Conservation (phyloP, 2,797 vertebrate species). For the Phalanger gymnotis region DNA sequence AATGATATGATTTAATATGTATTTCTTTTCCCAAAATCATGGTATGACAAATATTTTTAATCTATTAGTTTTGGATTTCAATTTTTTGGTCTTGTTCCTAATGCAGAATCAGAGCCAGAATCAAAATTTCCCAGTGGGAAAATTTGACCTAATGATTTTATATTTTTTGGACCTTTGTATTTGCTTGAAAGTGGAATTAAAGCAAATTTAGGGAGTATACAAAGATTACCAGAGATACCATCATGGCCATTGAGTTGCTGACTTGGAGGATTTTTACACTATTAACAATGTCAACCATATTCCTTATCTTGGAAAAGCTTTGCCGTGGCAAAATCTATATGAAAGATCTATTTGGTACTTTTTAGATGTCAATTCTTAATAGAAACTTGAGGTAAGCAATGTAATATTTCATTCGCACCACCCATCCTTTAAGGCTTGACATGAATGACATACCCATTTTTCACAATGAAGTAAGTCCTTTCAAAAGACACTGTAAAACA, state of each 20-base stretch:
- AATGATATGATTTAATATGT: background rate
- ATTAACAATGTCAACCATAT: conserved; percentile 64
- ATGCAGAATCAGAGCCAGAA: background rate
- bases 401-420: conserved; percentile 49
- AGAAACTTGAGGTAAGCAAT: conserved; percentile 61
- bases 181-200: background rate
- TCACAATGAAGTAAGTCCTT: conserved; percentile 68
- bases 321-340: conserved; percentile 63
- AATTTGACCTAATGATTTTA: background rate
- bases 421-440: conserved; percentile 63
- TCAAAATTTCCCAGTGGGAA: background rate
- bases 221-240: background rate
- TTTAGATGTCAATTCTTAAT: conserved; percentile 64
- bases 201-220: background rate
- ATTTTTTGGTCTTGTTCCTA: background rate
- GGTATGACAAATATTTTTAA: background rate
- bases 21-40: background rate
- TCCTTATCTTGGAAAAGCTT: conserved; percentile 72
- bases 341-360: conserved; percentile 67
- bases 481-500: conserved; percentile 33
- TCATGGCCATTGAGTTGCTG: background rate
- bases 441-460: conserved; percentile 69
- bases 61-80: background rate
- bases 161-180: background rate
- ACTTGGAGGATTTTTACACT: conserved; percentile 28